A percentile compares a stretch with the other conserved stretches of the same genome.
phyloP scores from a whole-genome alignment of 2,113 vertebrate species.

The Hymenochirus boettgeri region DNA sequence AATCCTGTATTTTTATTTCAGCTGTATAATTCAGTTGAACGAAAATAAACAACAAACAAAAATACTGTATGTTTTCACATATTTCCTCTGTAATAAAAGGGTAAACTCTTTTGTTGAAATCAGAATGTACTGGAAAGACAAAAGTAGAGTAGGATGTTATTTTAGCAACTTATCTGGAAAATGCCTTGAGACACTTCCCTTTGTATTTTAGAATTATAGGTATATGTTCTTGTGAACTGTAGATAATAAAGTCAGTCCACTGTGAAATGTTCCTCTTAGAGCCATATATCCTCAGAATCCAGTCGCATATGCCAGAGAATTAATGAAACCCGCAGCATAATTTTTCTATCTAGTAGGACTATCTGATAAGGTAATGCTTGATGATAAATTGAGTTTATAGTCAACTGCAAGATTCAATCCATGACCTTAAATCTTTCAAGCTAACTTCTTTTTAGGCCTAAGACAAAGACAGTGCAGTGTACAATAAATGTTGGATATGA shows the following conservation, averaged over 20 bases:
- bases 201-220: conserved; percentile 49
- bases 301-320: conserved; percentile 61
- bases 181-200: conserved; percentile 29
- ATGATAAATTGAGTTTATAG: conserved; percentile 76
- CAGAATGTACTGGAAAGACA: conserved; percentile 23
- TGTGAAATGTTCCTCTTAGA: conserved; percentile 50
- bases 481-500: conserved; percentile 68
- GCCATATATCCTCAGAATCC: conserved; percentile 54
- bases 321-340: conserved; percentile 63
- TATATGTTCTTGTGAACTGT: conserved; percentile 43
- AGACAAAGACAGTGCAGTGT: conserved; percentile 54
- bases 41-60: conserved; percentile 1
- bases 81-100: conserved; percentile 23
- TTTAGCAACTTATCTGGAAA: conserved; percentile 11
- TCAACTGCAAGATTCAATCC: conserved; percentile 69
- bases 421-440: conserved; percentile 66
- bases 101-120: conserved; percentile 16
- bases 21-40: too few species aligned
- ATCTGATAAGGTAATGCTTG: conserved; percentile 65
- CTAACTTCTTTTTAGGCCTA: conserved; percentile 58
- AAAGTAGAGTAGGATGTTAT: conserved; percentile 29
- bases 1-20: too few species aligned
- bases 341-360: conserved; percentile 56
- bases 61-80: conserved; percentile 5
- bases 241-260: conserved; percentile 51